A percentile compares a stretch with the other conserved stretches of the same genome.
Conservation (phyloP, 2,797 vertebrate genomes). For the Coendou prehensilis region DNA sequence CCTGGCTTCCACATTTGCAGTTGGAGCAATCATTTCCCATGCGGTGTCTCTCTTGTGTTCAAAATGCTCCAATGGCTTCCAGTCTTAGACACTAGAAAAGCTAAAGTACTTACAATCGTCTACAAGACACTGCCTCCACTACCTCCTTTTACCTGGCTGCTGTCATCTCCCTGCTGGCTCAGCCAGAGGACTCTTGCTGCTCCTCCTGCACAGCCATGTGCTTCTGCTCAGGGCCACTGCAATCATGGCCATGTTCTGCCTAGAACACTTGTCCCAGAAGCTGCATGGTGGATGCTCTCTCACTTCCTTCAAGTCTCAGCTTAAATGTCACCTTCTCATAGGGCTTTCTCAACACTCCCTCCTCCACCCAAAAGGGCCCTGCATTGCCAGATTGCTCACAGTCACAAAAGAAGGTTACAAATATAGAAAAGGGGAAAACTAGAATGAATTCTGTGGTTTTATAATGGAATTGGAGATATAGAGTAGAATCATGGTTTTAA, state of each 20-base stretch:
- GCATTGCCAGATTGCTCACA: background rate
- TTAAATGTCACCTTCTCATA: background rate
- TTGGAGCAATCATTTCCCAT: background rate
- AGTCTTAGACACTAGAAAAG: background rate
- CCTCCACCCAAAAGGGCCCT: background rate
- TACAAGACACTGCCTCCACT: background rate
- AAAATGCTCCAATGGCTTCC: background rate
- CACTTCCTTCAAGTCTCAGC: background rate
- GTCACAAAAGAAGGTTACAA: background rate
- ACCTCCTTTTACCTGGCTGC: background rate
- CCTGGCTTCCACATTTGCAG: background rate
- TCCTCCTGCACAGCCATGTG: background rate
- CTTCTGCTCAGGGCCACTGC: background rate
- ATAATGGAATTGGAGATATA: background rate
- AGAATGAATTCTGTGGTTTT: slow-evolving; percentile 18
- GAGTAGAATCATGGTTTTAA: slow-evolving; percentile 42
- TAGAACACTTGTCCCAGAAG: background rate
- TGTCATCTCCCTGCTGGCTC: background rate
- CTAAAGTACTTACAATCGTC: background rate
- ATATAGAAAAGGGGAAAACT: slow-evolving; percentile 35
- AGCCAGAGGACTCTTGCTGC: background rate
- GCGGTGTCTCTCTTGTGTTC: background rate
- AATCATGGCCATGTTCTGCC: background rate
- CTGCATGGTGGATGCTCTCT: background rate
- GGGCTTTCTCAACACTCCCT: background rate